Evolutionary conservation across 2,888 invertebrate genomes (phyloP).

Genomic region (Pseudococcus jackbeardsleyi): DNA sequence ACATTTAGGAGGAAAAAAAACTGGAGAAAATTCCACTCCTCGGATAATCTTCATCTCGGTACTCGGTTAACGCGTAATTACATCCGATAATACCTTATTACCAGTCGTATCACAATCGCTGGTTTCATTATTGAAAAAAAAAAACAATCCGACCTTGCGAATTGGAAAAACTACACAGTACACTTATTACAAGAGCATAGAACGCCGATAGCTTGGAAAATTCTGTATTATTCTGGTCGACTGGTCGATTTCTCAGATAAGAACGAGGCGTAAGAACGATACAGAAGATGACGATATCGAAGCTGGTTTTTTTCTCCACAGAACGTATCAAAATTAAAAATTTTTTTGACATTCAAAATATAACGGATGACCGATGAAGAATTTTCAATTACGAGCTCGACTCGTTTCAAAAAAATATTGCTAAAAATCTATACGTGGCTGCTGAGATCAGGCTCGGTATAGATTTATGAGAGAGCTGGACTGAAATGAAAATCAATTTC

Average conservation of each 20-base stretch:
- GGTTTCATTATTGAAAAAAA: neutral
- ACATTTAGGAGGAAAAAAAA: neutral
- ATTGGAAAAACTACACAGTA: constrained; percentile 12
- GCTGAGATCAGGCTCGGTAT: neutral
- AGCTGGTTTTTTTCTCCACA: neutral
- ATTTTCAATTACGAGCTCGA: constrained; percentile 26
- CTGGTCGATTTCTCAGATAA: neutral
- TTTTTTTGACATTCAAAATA: constrained; percentile 18
- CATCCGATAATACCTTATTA: constrained; percentile 33
- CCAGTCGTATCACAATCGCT: constrained; percentile 1
- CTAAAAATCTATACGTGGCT: neutral
- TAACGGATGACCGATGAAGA: constrained; percentile 26
- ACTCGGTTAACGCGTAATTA: neutral
- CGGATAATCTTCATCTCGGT: neutral
- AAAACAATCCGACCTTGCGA: constrained; percentile 5
- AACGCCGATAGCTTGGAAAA: constrained; percentile 6
- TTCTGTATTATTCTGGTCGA: neutral
- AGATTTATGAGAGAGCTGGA: constrained; percentile 12
- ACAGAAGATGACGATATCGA: neutral
- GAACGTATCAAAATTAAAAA: constrained; percentile 32
- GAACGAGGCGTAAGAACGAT: neutral
- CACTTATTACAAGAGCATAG: neutral
- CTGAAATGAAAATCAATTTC: constrained; percentile 46
- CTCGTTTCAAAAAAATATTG: neutral
- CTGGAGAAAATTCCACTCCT: neutral